Evolutionary conservation across 2,113 vertebrate genomes (phyloP).

Genomic region (Phalacrocorax aristotelis): DNA sequence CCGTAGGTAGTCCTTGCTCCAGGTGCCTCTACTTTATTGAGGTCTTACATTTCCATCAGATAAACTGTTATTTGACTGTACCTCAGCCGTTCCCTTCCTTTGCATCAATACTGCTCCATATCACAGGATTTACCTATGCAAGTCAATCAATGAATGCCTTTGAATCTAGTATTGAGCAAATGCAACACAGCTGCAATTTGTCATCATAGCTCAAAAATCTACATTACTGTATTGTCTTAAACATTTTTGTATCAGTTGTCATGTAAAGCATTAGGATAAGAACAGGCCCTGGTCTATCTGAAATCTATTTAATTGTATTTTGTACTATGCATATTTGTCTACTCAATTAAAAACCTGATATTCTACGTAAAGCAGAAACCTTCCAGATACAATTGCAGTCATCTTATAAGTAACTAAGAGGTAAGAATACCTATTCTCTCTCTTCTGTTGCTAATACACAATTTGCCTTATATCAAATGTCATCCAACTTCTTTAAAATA

Average conservation of each 20-base stretch:
- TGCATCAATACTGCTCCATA: neutral
- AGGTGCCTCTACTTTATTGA: neutral
- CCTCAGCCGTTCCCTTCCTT: neutral
- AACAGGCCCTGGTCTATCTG: neutral
- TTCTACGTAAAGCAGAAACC: neutral
- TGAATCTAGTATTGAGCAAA: neutral
- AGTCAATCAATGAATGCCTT: neutral
- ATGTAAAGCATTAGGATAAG: neutral
- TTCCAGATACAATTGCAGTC: neutral
- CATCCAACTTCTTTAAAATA: neutral
- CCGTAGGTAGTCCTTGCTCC: neutral
- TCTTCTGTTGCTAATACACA: neutral
- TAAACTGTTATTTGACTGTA: neutral
- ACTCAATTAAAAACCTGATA: neutral
- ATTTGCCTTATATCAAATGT: neutral
- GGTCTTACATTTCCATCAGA: neutral
- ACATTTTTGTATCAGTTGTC: neutral
- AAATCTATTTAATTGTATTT: neutral
- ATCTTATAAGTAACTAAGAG: neutral
- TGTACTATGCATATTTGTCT: neutral
- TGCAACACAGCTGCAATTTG: neutral
- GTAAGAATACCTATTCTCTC: neutral
- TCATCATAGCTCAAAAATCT: neutral
- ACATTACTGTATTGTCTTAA: neutral
- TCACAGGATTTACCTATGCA: neutral